Conservation (phyloP, 2,113 vertebrate genomes). For the Entosphenus tridentatus region DNA sequence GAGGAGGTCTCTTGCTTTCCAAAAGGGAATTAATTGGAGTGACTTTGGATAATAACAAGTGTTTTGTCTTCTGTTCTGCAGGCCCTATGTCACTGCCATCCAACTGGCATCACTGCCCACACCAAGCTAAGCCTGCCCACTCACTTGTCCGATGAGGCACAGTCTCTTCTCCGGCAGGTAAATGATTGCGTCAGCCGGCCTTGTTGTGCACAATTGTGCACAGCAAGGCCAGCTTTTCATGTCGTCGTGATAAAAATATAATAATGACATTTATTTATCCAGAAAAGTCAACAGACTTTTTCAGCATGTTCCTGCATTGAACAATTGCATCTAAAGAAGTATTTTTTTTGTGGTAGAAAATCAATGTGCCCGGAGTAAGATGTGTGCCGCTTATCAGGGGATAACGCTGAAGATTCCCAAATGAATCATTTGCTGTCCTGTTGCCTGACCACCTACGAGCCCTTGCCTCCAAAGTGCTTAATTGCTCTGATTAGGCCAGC, state of each 20-base stretch:
- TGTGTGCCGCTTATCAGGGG: not conserved
- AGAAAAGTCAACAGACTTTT: not conserved
- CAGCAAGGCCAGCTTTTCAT: not conserved
- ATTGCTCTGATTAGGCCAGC: too few species aligned
- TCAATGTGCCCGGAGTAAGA: not conserved
- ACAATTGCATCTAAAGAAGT: not conserved
- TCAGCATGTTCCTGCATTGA: not conserved
- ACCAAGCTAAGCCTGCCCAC: constrained; percentile 58
- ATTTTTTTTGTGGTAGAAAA: not conserved
- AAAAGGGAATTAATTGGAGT: too few species aligned
- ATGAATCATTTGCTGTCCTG: not conserved
- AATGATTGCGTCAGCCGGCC: constrained; percentile 11
- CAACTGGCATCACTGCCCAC: constrained; percentile 59
- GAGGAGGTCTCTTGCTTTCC: too few species aligned
- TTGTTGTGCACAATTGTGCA: not conserved
- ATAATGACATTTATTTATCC: not conserved
- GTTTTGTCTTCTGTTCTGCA: constrained; percentile 19
- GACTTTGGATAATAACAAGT: not conserved
- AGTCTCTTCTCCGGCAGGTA: constrained; percentile 63
- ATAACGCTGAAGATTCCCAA: not conserved
- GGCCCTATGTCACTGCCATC: constrained; percentile 61
- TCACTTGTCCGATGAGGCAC: constrained; percentile 45
- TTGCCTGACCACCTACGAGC: not conserved
- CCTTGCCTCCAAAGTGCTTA: too few species aligned
- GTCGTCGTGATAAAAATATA: not conserved